Evolutionary conservation across 1,140 invertebrate genomes (phyloP).

Genomic region (Sinella curviseta): DNA sequence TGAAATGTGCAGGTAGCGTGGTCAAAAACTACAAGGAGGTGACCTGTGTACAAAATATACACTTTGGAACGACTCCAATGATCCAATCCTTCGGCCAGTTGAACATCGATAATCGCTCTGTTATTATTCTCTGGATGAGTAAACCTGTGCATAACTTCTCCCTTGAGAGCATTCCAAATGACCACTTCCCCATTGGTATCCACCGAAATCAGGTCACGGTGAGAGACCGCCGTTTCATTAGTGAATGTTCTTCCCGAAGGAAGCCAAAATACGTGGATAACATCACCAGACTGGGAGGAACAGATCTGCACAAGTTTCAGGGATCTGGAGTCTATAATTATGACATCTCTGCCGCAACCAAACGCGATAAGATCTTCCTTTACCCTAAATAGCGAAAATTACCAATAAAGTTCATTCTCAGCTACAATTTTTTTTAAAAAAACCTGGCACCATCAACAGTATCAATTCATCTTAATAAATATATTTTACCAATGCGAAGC

Average conservation of each 20-base stretch:
- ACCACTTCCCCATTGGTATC: slow-evolving; percentile 36
- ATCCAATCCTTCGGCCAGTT: slow-evolving; percentile 42
- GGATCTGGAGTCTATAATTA: slow-evolving; percentile 35
- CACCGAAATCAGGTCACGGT: slow-evolving; percentile 37
- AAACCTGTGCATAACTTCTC: slow-evolving; percentile 31
- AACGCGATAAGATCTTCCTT: neutral
- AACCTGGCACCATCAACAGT: neutral
- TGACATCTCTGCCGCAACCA: slow-evolving; percentile 37
- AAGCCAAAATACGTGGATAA: slow-evolving; percentile 40
- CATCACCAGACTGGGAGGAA: neutral
- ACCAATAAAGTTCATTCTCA: neutral
- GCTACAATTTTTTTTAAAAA: neutral
- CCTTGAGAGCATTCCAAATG: slow-evolving; percentile 44
- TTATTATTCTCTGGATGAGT: slow-evolving; percentile 34
- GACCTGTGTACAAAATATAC: slow-evolving; percentile 41
- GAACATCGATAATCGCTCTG: slow-evolving; percentile 35
- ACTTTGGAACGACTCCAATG: slow-evolving; percentile 42
- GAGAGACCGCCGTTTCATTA: slow-evolving; percentile 29
- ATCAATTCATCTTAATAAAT: no score
- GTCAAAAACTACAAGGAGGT: slow-evolving; percentile 44
- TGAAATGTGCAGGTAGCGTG: slow-evolving; percentile 31
- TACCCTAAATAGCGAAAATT: neutral
- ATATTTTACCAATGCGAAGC: neutral
- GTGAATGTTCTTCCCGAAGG: slow-evolving; percentile 36
- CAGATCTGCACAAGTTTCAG: slow-evolving; percentile 32